Base-by-base conservation (phyloP, 2,113 vertebrate genomes). In the Todiramphus chloris region DNA sequence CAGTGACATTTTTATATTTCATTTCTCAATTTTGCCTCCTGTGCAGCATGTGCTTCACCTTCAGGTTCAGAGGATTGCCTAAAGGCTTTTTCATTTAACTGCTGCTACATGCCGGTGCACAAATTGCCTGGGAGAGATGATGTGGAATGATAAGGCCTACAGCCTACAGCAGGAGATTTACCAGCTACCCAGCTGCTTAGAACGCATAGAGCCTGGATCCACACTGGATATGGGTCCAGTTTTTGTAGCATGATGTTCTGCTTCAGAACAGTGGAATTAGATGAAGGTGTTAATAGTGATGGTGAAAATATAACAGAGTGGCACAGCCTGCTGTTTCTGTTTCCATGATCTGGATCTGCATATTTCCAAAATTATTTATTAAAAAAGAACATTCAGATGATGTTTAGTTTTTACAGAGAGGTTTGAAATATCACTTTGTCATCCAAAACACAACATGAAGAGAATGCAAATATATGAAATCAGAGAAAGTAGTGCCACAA, bases 1-100 rank as follows among this genome's bases (percentile, higher is more conserved):
- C 28, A 59, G 68, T 70, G 86, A 84, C 62, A 89, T 92, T 97
- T 98, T 96, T 91, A 87, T 93, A 96, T 96, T 96, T 94, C 62
- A 89, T 68, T 59, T 96, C 80, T 96, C 78, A 94, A 11, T 87
- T 79, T 95, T 92, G 68, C 68, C 56, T 93, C 70, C 39, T 74
- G 50, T 92, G 84, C 41, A 85, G 86, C n/a, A 85, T 55, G 53
- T 3, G 33, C 48, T 69, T 97, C 94, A 96, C 85, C 79, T 94
- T 53, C 80, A 83, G 6, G 81, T 93, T 78, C 4, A 16, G 87
- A 96, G 85, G 69, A 70, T 75, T 72, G 80, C 39, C 64, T 89
- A 86, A 94, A 92, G 75, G 25, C 27, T 76, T 96, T 94, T 91
- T 78, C 75, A 81, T 94, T 88, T 94, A 97, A 94, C 90, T 75